Evolutionary conservation across 1,140 invertebrate genomes (phyloP), one percentile per base, ranked within the genome.

Genomic region (Papilio polyxenes): DNA sequence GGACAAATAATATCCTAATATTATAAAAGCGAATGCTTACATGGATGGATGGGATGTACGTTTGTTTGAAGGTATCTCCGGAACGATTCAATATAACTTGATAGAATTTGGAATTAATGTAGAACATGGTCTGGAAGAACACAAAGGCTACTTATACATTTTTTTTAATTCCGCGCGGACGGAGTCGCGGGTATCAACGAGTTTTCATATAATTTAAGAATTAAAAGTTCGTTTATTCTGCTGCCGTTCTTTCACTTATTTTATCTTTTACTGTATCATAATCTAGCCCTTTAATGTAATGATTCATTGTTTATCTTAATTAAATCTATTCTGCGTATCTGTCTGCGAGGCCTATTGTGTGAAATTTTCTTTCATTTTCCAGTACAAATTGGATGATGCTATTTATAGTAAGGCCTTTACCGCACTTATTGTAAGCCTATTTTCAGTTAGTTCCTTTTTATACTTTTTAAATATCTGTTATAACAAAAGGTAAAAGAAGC

Each of bases 321-420:
- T 65, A 65, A 65, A 65, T 65, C 62, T 65, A 65, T 65, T 69
- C 65, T 23, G 65, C n/a, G n/a, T 13, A 13, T 23, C 31, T 37
- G 65, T 62, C 59, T 31, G 65, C 65, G 23, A 69, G 23, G 65
- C 65, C 65, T 69, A 69, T 69, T 69, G 65, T 69, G 37, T 31
- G 65, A 15, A 69, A 69, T 69, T 69, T 69, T 69, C 65, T 69
- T 69, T 69, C 65, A 69, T 69, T 69, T 69, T 69, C 65, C 65
- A 69, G 65, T 69, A 69, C 65, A 69, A 69, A 69, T 69, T 69
- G 31, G 65, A 69, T 69, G 0, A 69, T 40, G 13, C 65, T 40
- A 40, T 69, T 69, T 69, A 69, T 37, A 69, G 37, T 23, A 69
- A 15, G 65, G 65, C 31, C n/a, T n/a, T n/a, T n/a, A n/a, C n/a